Conservation (phyloP, 2,888 invertebrate species). For the Megamerina dolium region DNA sequence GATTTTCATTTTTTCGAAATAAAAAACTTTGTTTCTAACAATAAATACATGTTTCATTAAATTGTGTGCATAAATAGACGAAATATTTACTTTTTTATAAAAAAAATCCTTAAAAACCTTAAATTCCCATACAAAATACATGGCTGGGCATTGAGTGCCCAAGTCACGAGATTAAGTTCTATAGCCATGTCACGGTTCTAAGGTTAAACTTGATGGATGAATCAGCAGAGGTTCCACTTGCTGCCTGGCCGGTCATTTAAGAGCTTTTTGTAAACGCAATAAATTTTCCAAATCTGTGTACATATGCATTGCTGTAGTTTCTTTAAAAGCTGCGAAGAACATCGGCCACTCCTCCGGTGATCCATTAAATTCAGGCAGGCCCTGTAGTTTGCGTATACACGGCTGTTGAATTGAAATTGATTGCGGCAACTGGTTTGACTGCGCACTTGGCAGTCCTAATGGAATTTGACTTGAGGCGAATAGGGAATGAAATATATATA, state of each 20-base stretch:
- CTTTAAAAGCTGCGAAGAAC: slow-evolving; percentile 8
- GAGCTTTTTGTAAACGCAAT: slow-evolving; percentile 8
- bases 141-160: no score
- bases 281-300: slow-evolving; percentile 12
- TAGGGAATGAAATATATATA: not conserved
- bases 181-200: no score
- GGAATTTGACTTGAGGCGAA: not conserved
- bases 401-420: not conserved
- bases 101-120: no score
- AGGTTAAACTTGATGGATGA: slow-evolving; percentile 3
- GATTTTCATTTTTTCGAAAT: no score
- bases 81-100: no score
- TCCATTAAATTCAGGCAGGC: slow-evolving; percentile 14
- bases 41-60: no score
- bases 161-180: no score
- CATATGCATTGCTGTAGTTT: slow-evolving; percentile 5
- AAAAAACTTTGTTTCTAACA: no score
- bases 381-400: slow-evolving; percentile 9
- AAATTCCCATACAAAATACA: no score
- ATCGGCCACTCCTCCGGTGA: slow-evolving; percentile 13
- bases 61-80: no score
- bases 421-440: not conserved
- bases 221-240: slow-evolving; percentile 5
- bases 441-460: no score
- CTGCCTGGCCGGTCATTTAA: slow-evolving; percentile 6